phyloP scores from a whole-genome alignment of 1,140 invertebrate species.

The Cotesia glomerata region DNA sequence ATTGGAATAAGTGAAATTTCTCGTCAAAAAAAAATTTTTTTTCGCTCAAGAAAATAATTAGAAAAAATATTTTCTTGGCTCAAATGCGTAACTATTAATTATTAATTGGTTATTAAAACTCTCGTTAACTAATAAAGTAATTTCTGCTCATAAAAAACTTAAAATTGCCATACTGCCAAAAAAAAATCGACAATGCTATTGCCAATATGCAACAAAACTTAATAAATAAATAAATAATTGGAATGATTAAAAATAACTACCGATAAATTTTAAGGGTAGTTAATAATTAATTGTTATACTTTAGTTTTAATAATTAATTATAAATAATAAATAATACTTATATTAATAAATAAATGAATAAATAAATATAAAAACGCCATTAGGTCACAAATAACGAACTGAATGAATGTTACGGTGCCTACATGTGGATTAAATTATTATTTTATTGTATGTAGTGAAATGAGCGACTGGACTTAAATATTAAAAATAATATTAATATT shows the following conservation, averaged over 20 bases:
- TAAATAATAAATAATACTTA: too few species aligned
- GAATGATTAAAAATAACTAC: conserved; percentile 56
- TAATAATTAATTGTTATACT: conserved; percentile 55
- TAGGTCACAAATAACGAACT: conserved; percentile 43
- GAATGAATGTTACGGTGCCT: conserved; percentile 49
- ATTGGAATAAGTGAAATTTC: too few species aligned
- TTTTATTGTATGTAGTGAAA: conserved; percentile 7
- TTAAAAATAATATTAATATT: conserved; percentile 23
- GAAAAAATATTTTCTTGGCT: too few species aligned
- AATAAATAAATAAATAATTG: conserved; percentile 48
- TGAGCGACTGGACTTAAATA: conserved; percentile 9
- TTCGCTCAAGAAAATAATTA: too few species aligned
- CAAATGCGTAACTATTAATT: too few species aligned
- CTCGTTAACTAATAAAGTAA: conserved; percentile 35
- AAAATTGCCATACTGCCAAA: conserved; percentile 62
- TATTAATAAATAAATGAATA: too few species aligned
- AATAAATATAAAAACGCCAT: conserved; percentile 33
- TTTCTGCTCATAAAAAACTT: conserved; percentile 47
- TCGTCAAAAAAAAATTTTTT: too few species aligned
- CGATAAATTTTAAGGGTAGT: conserved; percentile 55
- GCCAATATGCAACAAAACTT: conserved; percentile 39
- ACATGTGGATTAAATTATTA: conserved; percentile 38
- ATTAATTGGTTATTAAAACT: background rate
- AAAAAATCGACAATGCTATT: conserved; percentile 53
- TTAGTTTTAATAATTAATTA: conserved; percentile 44